Base-by-base conservation (phyloP, 1,140 invertebrate genomes). In the Heliconius eleuchia region DNA sequence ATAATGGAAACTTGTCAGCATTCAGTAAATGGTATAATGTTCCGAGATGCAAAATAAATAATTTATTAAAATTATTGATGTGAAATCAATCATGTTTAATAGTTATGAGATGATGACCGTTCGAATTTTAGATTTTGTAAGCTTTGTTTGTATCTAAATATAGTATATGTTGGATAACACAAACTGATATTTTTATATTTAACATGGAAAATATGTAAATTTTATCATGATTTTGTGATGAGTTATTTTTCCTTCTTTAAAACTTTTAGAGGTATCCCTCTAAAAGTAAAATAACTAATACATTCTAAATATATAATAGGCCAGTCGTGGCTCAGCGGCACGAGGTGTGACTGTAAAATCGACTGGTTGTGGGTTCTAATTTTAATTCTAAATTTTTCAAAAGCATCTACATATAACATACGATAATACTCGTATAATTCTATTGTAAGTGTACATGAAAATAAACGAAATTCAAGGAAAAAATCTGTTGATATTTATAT, bases 1-100 rank as follows among this genome's bases (percentile, higher is more conserved):
- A 66, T 80, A 66, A 73, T 80, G 74, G 55, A 46, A 66, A 73
- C 57, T n/a, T 66, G 27, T 66, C 60, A 66, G 60, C 60, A 7
- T 23, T 66, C 60, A 66, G 71, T 71, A 71, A 75, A 75, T 75
- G 52, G 19, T 75, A 34, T 34, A 57, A 75, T 55, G 60, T 66
- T 66, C 27, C 16, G 4, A 18, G 3, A 16, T 66, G 27, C 60
- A 30, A 66, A 66, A 66, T 66, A 66, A 27, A 66, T 30, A 23
- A 66, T 66, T 30, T 30, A 66, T 66, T 66, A 66, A 66, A 16
- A 66, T 66, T 23, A 16, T 27, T 66, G 27, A 66, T 30, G 18
- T 37, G 16, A 19, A 50, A 52, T 52, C 18, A 52, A 52, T 66
- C n/a, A 5, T 9, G 18, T 27, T 30, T 66, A 66, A 16, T 3